Conservation (phyloP, 2,888 invertebrate genomes). For the Tyria jacobaeae region DNA sequence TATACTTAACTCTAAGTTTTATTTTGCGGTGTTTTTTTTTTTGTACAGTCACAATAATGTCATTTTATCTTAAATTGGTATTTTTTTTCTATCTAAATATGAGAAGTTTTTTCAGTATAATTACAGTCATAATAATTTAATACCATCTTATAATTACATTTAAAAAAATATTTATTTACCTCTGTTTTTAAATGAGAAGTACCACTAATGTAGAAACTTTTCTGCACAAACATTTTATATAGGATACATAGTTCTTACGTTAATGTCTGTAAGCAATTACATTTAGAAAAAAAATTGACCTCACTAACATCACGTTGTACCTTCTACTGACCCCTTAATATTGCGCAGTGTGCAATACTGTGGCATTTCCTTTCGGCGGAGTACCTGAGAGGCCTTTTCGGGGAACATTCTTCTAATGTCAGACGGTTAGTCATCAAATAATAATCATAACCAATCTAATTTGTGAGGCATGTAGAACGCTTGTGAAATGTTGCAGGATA, state of each 20-base stretch:
- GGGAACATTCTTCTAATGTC: conserved; percentile 63
- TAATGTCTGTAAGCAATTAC: background rate
- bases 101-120: no score
- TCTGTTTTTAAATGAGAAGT: no score
- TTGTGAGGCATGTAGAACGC: conserved; percentile 48
- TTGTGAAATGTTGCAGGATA: conserved; percentile 32
- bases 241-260: background rate
- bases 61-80: no score
- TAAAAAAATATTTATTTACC: no score
- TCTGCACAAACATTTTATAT: background rate
- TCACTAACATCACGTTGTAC: conserved; percentile 1
- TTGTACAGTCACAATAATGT: no score
- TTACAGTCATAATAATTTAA: no score
- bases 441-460: conserved; percentile 61
- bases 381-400: conserved; percentile 65
- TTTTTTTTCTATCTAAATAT: no score
- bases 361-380: conserved; percentile 68
- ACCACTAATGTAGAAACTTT: no score
- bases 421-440: conserved; percentile 69
- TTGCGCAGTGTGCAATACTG: conserved; percentile 35
- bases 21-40: no score
- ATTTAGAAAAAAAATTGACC: background rate
- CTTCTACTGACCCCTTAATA: conserved; percentile 42
- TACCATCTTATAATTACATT: no score
- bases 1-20: no score